Conservation (phyloP, 1,140 invertebrate genomes). For the Bombus pyrosoma region DNA sequence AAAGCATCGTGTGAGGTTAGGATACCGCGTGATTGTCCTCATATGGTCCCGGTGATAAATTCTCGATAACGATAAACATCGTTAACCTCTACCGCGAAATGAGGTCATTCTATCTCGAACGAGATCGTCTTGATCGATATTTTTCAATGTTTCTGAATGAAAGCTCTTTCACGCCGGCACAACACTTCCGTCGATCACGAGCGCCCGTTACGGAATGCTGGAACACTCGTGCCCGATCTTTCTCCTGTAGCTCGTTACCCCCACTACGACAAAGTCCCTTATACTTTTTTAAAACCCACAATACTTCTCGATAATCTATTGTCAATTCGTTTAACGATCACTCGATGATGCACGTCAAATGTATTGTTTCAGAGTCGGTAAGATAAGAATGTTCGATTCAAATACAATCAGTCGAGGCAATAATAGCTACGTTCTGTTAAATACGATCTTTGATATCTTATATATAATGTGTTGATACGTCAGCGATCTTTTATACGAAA, state of each 20-base stretch:
- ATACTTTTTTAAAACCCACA: constrained; percentile 50
- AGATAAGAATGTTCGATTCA: not conserved
- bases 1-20: constrained; percentile 33
- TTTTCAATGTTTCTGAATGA: constrained; percentile 37
- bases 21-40: not conserved
- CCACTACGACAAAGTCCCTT: constrained; percentile 56
- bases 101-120: not conserved
- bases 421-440: not conserved
- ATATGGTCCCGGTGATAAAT: constrained; percentile 1
- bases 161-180: constrained; percentile 47
- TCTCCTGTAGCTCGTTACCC: constrained; percentile 64
- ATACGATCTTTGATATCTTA: not conserved
- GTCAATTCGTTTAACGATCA: constrained; percentile 16
- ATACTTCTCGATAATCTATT: constrained; percentile 10
- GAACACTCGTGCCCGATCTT: constrained; percentile 64
- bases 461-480: not conserved
- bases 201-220: constrained; percentile 72
- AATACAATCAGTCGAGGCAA: not conserved
- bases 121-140: constrained; percentile 27
- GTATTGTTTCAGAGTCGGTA: not conserved
- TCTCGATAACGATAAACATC: constrained; percentile 17
- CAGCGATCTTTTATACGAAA: not conserved
- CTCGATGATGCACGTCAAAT: not conserved
- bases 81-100: not conserved
- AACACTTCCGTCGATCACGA: constrained; percentile 72